Base-by-base conservation (phyloP, 2,888 invertebrate genomes). In the Gonocerus acuteangulatus region DNA sequence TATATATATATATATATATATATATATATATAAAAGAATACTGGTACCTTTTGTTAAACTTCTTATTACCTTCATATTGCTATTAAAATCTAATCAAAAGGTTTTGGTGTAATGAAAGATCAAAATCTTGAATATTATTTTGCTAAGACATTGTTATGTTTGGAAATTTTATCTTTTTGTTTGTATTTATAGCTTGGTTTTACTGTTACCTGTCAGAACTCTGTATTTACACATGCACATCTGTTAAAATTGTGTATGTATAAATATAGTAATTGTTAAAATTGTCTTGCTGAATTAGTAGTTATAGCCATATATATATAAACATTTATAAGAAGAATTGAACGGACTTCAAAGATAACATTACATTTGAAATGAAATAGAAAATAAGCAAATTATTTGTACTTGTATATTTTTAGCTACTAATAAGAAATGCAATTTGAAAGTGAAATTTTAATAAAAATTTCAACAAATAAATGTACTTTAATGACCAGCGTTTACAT, bases 351-450 rank as follows among this genome's bases (percentile, higher is more conserved):
- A 45, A 23, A 57, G 18, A 47, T 44, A 54, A 18, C 39, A 45
- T 57, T 39, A 32, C 19, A 39, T 45, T 23, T 60, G 22, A 52
- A 18, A 36, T n/a, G 34, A 49, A 47, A 47, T 47, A 47, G 19
- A 57, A 57, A 54, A 39, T 34, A 60, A 49, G 19, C 19, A 34
- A 59, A 60, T 60, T 21, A 45, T 49, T 60, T 60, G 49, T 49
- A 60, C 27, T 49, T 60, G 47, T 60, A 49, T 48, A 60, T 60
- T 60, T 48, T 42, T 60, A 49, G 47, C 42, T 60, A 47, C 39
- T 39, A 39, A 16, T 58, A 48, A 48, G 42, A 47, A 44, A 34
- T 32, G 21, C 22, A 48, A 58, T 36, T 36, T 18, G 32, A 32
- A 48, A 36, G 34, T 36, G 48, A 47, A 47, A 34, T 45, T 48